These are phyloP conservation scores for Drosophila arawakana DNA, from an alignment of 1,140 invertebrate species.

Conservation along the genomic window DNA sequence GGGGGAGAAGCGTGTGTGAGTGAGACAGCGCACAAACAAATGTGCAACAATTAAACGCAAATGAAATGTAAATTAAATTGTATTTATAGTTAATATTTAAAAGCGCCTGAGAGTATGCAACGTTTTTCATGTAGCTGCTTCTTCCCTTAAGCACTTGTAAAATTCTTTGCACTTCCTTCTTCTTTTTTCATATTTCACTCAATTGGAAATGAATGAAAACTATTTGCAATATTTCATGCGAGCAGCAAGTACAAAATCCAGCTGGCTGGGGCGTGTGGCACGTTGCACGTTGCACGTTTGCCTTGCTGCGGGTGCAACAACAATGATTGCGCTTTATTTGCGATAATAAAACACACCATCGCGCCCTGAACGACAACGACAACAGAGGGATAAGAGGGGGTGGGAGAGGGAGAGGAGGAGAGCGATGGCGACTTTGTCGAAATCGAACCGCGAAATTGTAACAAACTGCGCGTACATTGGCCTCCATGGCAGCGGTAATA, in stretches of 20 bases:
- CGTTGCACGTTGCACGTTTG: slow-evolving; percentile 31
- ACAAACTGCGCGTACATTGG: slow-evolving; percentile 81
- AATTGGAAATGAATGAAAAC: slow-evolving; percentile 76
- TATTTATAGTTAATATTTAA: slow-evolving; percentile 33
- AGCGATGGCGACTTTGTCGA: slow-evolving; percentile 39
- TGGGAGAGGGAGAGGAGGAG: neutral
- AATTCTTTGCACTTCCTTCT: slow-evolving; percentile 32
- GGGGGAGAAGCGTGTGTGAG: neutral
- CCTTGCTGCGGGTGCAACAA: slow-evolving; percentile 69
- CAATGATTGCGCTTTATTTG: slow-evolving; percentile 84
- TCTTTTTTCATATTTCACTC: slow-evolving; percentile 66
- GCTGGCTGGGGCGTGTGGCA: slow-evolving; percentile 15
- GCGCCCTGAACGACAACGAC: slow-evolving; percentile 57
- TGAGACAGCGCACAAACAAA: neutral
- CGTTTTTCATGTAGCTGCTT: slow-evolving; percentile 13
- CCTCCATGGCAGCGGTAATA: slow-evolving; percentile 52
- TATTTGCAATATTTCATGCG: slow-evolving; percentile 79
- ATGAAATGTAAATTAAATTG: slow-evolving; percentile 56
- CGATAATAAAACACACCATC: slow-evolving; percentile 83
- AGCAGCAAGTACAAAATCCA: slow-evolving; percentile 66
- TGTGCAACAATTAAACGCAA: slow-evolving; percentile 36
- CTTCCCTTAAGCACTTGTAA: slow-evolving; percentile 23
- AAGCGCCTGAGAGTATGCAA: slow-evolving; percentile 11
- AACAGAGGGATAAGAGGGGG: slow-evolving; percentile 6
- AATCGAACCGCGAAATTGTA: slow-evolving; percentile 83